Evolutionary conservation across 2,888 invertebrate genomes (phyloP).

Genomic region (Lingula anatina): DNA sequence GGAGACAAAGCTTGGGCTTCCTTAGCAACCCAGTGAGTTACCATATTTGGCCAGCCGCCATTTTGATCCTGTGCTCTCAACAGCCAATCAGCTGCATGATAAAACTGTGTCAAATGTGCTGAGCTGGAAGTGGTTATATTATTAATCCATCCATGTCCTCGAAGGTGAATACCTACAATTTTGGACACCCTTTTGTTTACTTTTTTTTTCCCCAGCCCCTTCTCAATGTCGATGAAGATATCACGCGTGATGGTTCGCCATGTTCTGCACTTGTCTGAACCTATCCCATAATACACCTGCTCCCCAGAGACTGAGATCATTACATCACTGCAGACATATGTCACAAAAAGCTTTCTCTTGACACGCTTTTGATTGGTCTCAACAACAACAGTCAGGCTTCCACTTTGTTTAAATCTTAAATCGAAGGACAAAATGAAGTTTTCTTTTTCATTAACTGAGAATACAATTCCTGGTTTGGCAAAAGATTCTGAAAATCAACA

Average conservation of each 20-base stretch:
- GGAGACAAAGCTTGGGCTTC: constrained; percentile 57
- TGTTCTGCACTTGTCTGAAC: constrained; percentile 24
- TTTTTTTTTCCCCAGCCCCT: constrained; percentile 64
- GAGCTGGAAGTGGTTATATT: constrained; percentile 57
- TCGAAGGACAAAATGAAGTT: constrained; percentile 66
- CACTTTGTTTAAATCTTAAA: constrained; percentile 69
- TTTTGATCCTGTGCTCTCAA: constrained; percentile 75
- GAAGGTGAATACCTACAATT: constrained; percentile 32
- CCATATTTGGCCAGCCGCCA: constrained; percentile 93
- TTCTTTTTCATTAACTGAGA: constrained; percentile 65
- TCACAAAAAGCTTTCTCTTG: constrained; percentile 71
- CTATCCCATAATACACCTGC: constrained; percentile 84
- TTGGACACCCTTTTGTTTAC: constrained; percentile 26
- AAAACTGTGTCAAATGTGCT: constrained; percentile 86
- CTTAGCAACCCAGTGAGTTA: constrained; percentile 51
- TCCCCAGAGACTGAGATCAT: constrained; percentile 67
- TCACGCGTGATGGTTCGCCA: constrained; percentile 84
- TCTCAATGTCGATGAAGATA: constrained; percentile 83
- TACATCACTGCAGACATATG: constrained; percentile 73
- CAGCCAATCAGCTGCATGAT: constrained; percentile 90
- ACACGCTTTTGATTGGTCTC: constrained; percentile 63
- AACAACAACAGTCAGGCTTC: constrained; percentile 73
- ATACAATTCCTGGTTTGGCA: constrained; percentile 44
- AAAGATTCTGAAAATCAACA: constrained; percentile 23
- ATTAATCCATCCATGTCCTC: constrained; percentile 44